phyloP scores from a whole-genome alignment of 2,113 vertebrate genomes.

The Antidorcas marsupialis region DNA sequence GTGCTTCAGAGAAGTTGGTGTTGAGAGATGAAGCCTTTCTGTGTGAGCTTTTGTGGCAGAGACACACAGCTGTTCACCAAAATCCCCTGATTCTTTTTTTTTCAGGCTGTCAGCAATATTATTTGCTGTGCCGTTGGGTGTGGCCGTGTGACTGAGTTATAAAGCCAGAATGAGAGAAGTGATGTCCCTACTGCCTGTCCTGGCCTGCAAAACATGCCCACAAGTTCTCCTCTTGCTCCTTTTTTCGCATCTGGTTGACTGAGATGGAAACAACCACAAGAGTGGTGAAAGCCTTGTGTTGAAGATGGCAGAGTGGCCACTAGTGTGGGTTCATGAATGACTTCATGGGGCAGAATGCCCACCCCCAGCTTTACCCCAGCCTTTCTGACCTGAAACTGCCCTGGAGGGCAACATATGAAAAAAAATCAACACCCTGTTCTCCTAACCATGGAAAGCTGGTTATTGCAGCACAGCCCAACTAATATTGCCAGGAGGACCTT shows the following conservation, averaged over 20 bases:
- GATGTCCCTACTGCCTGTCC: background rate
- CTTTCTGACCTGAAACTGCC: background rate
- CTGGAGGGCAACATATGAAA: no score
- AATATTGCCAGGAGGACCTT: background rate
- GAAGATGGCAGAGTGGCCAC: background rate
- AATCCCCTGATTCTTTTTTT: background rate
- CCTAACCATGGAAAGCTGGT: background rate
- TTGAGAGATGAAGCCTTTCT: background rate
- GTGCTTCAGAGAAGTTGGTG: background rate
- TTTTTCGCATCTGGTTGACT: background rate
- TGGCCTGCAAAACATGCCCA: background rate
- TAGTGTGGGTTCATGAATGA: background rate
- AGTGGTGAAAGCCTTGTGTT: background rate
- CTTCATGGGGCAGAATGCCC: background rate
- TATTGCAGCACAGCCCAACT: background rate
- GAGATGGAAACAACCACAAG: background rate
- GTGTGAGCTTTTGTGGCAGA: background rate
- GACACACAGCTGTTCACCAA: background rate
- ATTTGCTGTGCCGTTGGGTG: background rate
- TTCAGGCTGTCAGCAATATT: background rate
- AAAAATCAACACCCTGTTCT: background rate
- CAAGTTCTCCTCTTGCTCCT: background rate
- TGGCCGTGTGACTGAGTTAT: background rate
- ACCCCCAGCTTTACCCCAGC: background rate
- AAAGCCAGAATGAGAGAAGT: background rate